phyloP scores from a whole-genome alignment of 2,888 invertebrate genomes.

The Thyatira batis region DNA sequence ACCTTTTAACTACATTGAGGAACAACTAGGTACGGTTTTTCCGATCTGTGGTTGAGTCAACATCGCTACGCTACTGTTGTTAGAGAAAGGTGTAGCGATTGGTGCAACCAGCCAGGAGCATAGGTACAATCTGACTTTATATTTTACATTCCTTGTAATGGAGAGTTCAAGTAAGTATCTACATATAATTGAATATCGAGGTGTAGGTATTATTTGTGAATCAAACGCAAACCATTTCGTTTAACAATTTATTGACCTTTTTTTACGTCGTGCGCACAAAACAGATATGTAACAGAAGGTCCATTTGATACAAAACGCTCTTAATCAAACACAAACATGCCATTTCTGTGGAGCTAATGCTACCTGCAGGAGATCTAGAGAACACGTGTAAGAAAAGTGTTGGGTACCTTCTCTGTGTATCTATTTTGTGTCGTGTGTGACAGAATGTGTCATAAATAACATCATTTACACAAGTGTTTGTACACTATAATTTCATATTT shows the following conservation, averaged over 20 bases:
- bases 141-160: no score
- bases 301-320: not conserved
- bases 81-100: no score
- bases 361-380: not conserved
- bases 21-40: no score
- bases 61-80: no score
- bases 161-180: no score
- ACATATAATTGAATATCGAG: not conserved
- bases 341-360: not conserved
- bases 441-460: slow-evolving; percentile 27
- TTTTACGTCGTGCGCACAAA: not conserved
- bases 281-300: not conserved
- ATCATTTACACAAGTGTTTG: slow-evolving; percentile 10
- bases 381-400: not conserved
- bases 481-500: slow-evolving; percentile 16
- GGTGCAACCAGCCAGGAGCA: no score
- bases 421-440: not conserved
- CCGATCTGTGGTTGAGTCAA: no score
- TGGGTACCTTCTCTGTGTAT: not conserved
- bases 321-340: not conserved
- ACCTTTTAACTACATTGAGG: no score
- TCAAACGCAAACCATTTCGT: not conserved
- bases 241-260: not conserved
- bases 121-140: no score
- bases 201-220: not conserved